Evolutionary conservation across 2,113 vertebrate species (phyloP).

Genomic region (Gambusia holbrooki): DNA sequence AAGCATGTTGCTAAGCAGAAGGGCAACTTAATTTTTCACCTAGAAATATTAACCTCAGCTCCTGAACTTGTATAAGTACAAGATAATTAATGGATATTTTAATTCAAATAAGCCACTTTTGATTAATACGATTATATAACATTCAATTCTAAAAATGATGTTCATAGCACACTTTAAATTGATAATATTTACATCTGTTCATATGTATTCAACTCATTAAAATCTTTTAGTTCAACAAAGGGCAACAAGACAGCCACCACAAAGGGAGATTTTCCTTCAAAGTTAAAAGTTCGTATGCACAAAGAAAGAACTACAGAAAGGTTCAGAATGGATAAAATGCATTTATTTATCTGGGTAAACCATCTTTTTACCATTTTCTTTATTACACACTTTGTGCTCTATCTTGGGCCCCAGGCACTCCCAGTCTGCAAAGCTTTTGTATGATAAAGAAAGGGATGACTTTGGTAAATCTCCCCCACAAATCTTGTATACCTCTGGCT

Average conservation of each 20-base stretch:
- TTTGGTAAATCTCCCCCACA: slow-evolving; percentile 62
- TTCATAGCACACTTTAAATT: neutral
- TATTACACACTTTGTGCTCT: slow-evolving; percentile 69
- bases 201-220: neutral
- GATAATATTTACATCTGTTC: neutral
- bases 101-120: neutral
- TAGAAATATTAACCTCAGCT: too few relatives aligned
- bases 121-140: neutral
- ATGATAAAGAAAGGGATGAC: slow-evolving; percentile 72
- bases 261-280: neutral
- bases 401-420: slow-evolving; percentile 58
- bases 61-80: too few relatives aligned
- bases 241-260: neutral
- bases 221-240: neutral
- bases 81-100: too few relatives aligned
- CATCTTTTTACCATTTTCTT: slow-evolving; percentile 69
- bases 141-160: neutral
- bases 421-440: slow-evolving; percentile 66
- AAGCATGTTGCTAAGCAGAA: too few relatives aligned
- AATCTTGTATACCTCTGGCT: slow-evolving; percentile 78
- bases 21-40: too few relatives aligned
- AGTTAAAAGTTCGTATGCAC: slow-evolving; percentile 33
- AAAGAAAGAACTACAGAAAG: neutral
- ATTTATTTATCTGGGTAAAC: slow-evolving; percentile 67
- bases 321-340: slow-evolving; percentile 20